phyloP scores from a whole-genome alignment of 2,888 invertebrate genomes.

The Cloeon dipterum region DNA sequence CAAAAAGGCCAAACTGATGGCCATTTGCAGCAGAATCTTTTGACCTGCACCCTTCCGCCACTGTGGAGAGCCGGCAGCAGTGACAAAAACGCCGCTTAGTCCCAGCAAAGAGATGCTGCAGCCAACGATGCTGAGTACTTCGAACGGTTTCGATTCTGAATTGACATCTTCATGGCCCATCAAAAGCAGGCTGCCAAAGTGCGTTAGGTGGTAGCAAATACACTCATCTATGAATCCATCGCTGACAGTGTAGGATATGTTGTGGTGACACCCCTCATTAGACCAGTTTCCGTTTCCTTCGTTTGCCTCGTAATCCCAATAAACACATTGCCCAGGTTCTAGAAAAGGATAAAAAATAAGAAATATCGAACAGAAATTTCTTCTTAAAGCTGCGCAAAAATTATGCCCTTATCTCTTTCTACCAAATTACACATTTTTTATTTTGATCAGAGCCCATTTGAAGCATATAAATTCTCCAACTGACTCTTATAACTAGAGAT shows the following conservation, averaged over 20 bases:
- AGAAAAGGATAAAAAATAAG: too few relatives aligned
- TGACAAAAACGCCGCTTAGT: conserved; percentile 4
- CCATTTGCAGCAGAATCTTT: conserved; percentile 6
- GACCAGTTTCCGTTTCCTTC: conserved; percentile 5
- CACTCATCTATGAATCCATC: conserved; percentile 1
- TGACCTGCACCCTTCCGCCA: conserved; percentile 6
- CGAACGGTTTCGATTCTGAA: too few relatives aligned
- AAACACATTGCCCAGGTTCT: conserved; percentile 5
- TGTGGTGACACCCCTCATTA: conserved; percentile 1
- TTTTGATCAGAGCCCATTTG: too few relatives aligned
- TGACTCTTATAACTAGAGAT: too few relatives aligned
- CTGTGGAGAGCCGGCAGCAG: conserved; percentile 4
- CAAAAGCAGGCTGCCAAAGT: neutral
- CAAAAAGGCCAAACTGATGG: conserved; percentile 3
- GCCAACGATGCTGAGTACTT: conserved; percentile 4
- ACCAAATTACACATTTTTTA: too few relatives aligned
- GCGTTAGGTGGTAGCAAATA: conserved; percentile 5
- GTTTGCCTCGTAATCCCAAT: conserved; percentile 6
- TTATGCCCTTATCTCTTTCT: too few relatives aligned
- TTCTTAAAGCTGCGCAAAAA: too few relatives aligned
- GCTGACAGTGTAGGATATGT: neutral
- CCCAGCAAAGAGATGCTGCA: conserved; percentile 5
- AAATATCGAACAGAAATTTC: too few relatives aligned
- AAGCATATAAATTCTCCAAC: too few relatives aligned
- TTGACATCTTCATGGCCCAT: too few relatives aligned